These are phyloP conservation scores for Brachyistius frenatus DNA, from an alignment of 2,113 vertebrate genomes.

Conservation along the genomic window DNA sequence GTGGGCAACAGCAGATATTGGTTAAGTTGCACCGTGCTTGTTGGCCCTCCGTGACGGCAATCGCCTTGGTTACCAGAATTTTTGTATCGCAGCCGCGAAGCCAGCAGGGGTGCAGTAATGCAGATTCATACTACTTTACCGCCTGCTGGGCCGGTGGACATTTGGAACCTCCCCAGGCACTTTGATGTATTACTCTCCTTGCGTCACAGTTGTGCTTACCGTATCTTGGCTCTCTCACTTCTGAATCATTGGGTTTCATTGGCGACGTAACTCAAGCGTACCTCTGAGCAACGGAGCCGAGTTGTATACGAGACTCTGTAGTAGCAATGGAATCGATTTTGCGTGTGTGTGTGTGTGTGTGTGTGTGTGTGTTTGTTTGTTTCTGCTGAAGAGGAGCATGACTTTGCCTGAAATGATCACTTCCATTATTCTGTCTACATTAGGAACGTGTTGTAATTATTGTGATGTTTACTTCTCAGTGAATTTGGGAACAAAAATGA, in stretches of 20 bases:
- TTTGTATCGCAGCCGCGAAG: neutral
- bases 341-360: slow-evolving; percentile 3
- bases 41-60: neutral
- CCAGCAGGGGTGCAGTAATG: neutral
- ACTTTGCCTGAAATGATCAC: slow-evolving; percentile 2
- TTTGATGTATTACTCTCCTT: slow-evolving; percentile 2
- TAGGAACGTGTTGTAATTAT: neutral
- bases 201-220: slow-evolving; percentile 26
- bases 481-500: slow-evolving; percentile 11
- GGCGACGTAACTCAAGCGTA: slow-evolving; percentile 52
- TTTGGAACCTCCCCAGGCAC: neutral
- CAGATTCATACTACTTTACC: neutral
- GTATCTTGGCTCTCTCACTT: slow-evolving; percentile 28
- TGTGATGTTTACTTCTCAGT: slow-evolving; percentile 6
- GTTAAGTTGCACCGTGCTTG: neutral
- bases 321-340: slow-evolving; percentile 64
- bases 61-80: neutral
- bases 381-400: slow-evolving; percentile 7
- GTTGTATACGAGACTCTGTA: slow-evolving; percentile 43
- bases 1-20: neutral
- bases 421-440: neutral
- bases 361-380: neutral
- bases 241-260: slow-evolving; percentile 60
- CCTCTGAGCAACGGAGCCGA: slow-evolving; percentile 12
- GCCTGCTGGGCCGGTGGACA: neutral